Evolutionary conservation across 2,888 invertebrate species (phyloP).

Genomic region (Drosophila sordidapex): DNA sequence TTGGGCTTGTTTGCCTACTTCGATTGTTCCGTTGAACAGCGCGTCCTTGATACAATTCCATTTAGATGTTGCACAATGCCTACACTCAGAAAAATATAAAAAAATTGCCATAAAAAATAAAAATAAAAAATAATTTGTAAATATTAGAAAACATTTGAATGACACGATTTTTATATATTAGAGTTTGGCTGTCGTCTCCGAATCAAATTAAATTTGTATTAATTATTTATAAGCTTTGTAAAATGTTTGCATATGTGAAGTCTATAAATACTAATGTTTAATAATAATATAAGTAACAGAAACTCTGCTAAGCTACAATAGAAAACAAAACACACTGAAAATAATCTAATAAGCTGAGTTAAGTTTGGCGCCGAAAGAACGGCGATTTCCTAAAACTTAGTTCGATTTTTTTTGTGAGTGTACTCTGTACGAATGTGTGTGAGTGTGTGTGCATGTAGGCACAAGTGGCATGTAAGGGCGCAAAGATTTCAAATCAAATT

Average conservation of each 20-base stretch:
- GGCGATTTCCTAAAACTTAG: neutral
- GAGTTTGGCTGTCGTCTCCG: too few species aligned
- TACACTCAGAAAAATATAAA: neutral
- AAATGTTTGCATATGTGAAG: neutral
- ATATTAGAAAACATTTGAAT: too few species aligned
- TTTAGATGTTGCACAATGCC: constrained; percentile 46
- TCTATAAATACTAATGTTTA: neutral
- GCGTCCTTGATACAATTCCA: constrained; percentile 75
- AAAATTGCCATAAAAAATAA: too few species aligned
- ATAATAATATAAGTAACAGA: neutral
- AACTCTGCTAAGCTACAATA: neutral
- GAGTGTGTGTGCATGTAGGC: constrained; percentile 2
- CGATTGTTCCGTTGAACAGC: constrained; percentile 69
- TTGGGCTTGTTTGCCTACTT: constrained; percentile 72
- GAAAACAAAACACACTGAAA: neutral
- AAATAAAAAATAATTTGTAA: too few species aligned
- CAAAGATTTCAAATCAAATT: constrained; percentile 73
- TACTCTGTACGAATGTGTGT: neutral
- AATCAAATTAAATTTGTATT: neutral
- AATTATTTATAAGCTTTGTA: neutral
- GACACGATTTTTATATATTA: too few species aligned
- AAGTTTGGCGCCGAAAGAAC: neutral
- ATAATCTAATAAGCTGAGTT: neutral
- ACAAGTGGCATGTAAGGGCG: constrained; percentile 58
- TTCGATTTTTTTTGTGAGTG: neutral